phyloP scores from a whole-genome alignment of 2,113 vertebrate genomes.

The Engystomops pustulosus region DNA sequence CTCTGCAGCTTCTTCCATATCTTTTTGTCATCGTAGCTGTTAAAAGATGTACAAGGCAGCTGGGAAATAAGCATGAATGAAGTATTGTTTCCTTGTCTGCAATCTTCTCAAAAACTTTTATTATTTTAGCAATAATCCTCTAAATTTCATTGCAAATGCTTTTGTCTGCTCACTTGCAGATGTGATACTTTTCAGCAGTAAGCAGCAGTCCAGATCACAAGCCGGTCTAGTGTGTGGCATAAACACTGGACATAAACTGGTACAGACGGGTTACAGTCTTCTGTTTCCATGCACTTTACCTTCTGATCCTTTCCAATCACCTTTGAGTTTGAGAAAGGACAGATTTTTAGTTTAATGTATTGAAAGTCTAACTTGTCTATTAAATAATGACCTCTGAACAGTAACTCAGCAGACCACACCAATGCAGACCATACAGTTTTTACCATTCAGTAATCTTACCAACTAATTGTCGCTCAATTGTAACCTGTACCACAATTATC shows the following conservation, averaged over 20 bases:
- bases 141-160: not conserved
- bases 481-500: not conserved
- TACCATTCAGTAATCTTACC: not conserved
- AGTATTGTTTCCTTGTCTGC: not conserved
- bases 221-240: not conserved
- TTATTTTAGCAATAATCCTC: conserved; percentile 56
- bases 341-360: conserved; percentile 8
- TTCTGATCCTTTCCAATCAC: conserved; percentile 2
- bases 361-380: not conserved
- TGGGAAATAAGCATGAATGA: conserved; percentile 2
- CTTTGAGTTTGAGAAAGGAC: conserved; percentile 22
- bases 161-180: conserved; percentile 19
- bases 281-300: conserved; percentile 52
- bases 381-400: not conserved
- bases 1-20: conserved; percentile 42
- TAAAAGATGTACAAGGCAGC: conserved; percentile 12
- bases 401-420: not conserved
- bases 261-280: conserved; percentile 30
- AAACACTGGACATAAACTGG: not conserved
- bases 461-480: not conserved
- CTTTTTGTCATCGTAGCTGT: conserved; percentile 5
- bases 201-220: conserved; percentile 22
- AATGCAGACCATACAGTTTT: not conserved
- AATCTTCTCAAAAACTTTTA: not conserved
- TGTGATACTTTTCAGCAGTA: not conserved